Evolutionary conservation across 2,113 vertebrate genomes (phyloP).

Genomic region (Edolisoma coerulescens): DNA sequence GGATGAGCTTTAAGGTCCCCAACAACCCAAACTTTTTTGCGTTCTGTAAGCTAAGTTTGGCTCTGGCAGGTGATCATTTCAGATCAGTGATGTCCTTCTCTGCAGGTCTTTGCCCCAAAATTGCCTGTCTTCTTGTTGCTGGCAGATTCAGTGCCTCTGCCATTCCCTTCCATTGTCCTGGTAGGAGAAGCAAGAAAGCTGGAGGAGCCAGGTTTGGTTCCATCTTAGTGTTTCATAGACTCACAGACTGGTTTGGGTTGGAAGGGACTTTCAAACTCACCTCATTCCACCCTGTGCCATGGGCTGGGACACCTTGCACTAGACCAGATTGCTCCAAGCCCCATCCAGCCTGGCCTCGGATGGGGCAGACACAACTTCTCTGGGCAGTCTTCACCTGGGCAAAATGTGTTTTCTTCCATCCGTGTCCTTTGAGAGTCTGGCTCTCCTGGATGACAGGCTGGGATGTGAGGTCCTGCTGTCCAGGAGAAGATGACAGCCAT

Average conservation of each 20-base stretch:
- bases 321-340: not conserved
- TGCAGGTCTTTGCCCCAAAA: not conserved
- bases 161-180: accelerated
- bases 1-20: not conserved
- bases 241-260: not conserved
- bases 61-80: not conserved
- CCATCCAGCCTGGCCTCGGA: not conserved
- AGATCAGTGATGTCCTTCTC: not conserved
- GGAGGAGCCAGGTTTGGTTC: not conserved
- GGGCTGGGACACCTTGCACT: not conserved
- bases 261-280: not conserved
- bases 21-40: not conserved
- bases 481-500: not conserved
- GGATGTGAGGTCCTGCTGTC: not conserved
- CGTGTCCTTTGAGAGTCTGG: not conserved
- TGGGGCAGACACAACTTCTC: not conserved
- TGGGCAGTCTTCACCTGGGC: not conserved
- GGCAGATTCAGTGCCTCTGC: not conserved
- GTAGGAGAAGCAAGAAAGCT: not conserved
- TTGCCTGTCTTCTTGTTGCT: not conserved
- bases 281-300: not conserved
- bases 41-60: not conserved
- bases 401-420: not conserved
- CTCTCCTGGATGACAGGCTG: not conserved
- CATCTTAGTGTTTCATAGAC: not conserved